Evolutionary conservation across 2,113 vertebrate species (phyloP).

Genomic region (Pholis gunnellus): DNA sequence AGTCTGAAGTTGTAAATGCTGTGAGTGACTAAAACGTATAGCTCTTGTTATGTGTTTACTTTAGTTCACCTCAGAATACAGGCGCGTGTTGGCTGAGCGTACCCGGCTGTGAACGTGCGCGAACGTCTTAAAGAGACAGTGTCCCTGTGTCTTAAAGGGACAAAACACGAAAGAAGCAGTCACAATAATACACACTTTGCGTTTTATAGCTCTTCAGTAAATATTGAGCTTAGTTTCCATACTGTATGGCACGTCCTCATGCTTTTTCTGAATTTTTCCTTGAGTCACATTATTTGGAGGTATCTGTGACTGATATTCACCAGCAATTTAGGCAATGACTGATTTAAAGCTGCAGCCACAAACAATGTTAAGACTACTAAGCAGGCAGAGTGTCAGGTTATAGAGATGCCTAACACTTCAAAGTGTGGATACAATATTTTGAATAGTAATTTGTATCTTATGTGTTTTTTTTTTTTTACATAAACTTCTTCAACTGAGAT

Average conservation of each 20-base stretch:
- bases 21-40: neutral
- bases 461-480: neutral
- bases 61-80: neutral
- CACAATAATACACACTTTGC: neutral
- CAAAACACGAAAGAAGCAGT: neutral
- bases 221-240: neutral
- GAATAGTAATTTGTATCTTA: neutral
- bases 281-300: neutral
- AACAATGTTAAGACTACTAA: neutral
- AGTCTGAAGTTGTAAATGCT: conserved; percentile 29
- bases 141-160: conserved; percentile 33
- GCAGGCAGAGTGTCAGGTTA: neutral
- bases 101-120: neutral
- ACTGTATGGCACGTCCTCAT: too few species aligned
- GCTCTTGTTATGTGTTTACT: conserved; percentile 1
- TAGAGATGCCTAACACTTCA: neutral
- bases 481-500: neutral
- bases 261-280: neutral
- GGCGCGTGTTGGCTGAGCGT: neutral
- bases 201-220: neutral
- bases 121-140: conserved; percentile 70
- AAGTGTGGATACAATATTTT: neutral
- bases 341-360: neutral
- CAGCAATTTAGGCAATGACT: neutral
- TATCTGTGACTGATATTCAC: neutral